Evolutionary conservation across 2,113 vertebrate genomes (phyloP).

Genomic region (Cettia cetti): DNA sequence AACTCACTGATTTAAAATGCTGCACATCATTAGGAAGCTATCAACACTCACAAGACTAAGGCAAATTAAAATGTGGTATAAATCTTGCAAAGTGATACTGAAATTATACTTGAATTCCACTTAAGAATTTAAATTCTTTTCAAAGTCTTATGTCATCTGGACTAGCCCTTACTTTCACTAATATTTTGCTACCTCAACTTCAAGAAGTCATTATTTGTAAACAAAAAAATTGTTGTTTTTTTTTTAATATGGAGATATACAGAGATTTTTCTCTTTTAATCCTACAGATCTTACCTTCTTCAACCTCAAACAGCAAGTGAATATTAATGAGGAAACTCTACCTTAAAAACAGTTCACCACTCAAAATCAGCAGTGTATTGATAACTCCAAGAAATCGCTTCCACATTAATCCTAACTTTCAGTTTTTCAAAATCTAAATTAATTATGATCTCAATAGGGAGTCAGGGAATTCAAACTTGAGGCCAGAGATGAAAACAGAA

Average conservation of each 20-base stretch:
- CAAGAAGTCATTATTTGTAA: neutral
- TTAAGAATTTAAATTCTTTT: neutral
- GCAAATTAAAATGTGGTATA: neutral
- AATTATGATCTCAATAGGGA: neutral
- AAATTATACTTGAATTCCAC: neutral
- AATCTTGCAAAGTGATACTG: neutral
- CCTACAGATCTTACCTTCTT: neutral
- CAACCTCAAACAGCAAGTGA: neutral
- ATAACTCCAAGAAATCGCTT: neutral
- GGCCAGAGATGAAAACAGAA: neutral
- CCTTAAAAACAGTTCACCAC: neutral
- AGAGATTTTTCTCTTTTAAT: neutral
- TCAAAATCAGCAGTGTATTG: neutral
- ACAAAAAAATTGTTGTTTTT: rapidly evolving
- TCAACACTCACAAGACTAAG: neutral
- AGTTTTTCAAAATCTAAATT: neutral
- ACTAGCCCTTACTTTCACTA: neutral
- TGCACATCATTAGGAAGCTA: neutral
- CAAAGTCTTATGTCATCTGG: neutral
- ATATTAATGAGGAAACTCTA: neutral
- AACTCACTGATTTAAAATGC: neutral
- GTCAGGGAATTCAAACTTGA: neutral
- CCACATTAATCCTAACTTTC: neutral
- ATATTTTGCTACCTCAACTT: neutral
- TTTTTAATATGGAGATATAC: neutral